A percentile compares a stretch with the other conserved stretches of the same genome.
Evolutionary conservation across 92 coral and sea anemone species (phyloP).

Genomic region (Parazoanthus darwini): DNA sequence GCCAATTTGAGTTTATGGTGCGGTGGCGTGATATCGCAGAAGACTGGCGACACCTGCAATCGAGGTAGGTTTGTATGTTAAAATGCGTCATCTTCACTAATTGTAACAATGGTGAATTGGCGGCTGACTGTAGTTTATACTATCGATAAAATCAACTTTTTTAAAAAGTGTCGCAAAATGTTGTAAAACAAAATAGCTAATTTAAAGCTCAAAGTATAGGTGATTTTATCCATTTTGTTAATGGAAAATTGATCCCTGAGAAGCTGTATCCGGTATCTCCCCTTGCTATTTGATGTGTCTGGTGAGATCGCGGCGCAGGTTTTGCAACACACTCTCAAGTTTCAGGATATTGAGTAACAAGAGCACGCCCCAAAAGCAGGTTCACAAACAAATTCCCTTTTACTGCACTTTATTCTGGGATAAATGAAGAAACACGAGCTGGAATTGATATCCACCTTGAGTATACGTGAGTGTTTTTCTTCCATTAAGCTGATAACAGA

Average conservation of each 20-base stretch:
- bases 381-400: background rate
- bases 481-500: background rate
- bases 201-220: background rate
- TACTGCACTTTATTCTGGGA: background rate
- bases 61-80: too few relatives aligned
- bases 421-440: conserved; percentile 3
- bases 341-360: conserved; percentile 1
- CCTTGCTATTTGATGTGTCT: background rate
- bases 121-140: too few relatives aligned
- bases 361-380: background rate
- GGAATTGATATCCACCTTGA: background rate
- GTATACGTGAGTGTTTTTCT: background rate
- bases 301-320: background rate
- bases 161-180: too few relatives aligned
- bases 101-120: too few relatives aligned
- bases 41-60: too few relatives aligned
- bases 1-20: too few relatives aligned
- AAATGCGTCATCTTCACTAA: too few relatives aligned
- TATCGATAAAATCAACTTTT: too few relatives aligned
- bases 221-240: background rate
- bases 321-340: background rate
- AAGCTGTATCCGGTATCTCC: background rate
- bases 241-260: background rate
- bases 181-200: too few relatives aligned
- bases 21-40: too few relatives aligned